Evolutionary conservation across 1,140 invertebrate species (phyloP), one percentile per base, ranked within the genome.

Genomic region (Papilio aristodemus): DNA sequence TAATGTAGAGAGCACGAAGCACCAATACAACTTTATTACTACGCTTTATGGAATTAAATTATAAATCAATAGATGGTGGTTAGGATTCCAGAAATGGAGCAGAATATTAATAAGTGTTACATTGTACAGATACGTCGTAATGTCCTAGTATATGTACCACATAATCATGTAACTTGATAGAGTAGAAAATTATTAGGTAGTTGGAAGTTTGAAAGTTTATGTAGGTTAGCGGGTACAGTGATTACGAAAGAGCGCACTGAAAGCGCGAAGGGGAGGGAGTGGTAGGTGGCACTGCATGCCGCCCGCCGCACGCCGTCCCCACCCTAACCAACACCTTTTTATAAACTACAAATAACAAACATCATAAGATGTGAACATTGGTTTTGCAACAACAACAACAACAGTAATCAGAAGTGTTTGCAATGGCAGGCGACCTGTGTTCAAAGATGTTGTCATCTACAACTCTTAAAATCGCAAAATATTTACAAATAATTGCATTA

Each of bases 181-280:
- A 59, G n/a, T 36, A 32, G 14, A 32, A 59, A 7, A 59, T 59
- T n/a, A n/a, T n/a, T 27, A 36, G 22, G 17, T 57, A 57, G 57
- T 32, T 32, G n/a, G 25, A 58, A 32, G 54, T 58, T n/a, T 59
- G 25, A 32, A 36, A 59, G 25, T 59, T 59, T 59, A 59, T 32
- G 57, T 59, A 59, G 57, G 57, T 59, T 36, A 59, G 25, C 27
- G 11, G 57, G 57, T 36, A 17, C 25, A 14, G 32, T 36, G 25
- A 36, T 36, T 32, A 17, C 57, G 39, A 8, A 9, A 36, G 11
- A 59, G 57, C 57, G 46, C 46, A 22, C 11, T 13, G 38, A 9
- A n/a, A 22, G 46, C 46, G 19, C 6, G 27, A 6, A 10, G 8
- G 2, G 46, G 10, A 14, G 17, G 43, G 14, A 9, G 17, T 6